Evolutionary conservation across 2,888 invertebrate genomes (phyloP).

Genomic region (Dynastes tityus): DNA sequence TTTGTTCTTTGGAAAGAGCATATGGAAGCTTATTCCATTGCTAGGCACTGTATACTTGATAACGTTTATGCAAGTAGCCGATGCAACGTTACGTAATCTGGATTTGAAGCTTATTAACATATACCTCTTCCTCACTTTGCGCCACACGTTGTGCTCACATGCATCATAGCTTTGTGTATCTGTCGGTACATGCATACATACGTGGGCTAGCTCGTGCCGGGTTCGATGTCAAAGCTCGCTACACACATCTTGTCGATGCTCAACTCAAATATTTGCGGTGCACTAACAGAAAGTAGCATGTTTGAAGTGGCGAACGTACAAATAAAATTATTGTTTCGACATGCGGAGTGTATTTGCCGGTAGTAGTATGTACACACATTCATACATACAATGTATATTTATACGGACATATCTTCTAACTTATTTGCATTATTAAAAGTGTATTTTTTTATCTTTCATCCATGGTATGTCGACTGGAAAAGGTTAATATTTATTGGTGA

Average conservation of each 20-base stretch:
- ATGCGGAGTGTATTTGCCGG: background rate
- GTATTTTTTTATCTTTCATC: background rate
- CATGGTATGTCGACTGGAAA: too few species aligned
- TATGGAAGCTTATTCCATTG: too few species aligned
- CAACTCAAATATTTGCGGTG: conserved; percentile 30
- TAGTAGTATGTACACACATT: conserved; percentile 2
- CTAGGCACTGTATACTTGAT: background rate
- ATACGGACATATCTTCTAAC: background rate
- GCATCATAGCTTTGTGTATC: background rate
- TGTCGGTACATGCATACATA: conserved; percentile 4
- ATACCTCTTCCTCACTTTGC: background rate
- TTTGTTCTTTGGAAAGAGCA: too few species aligned
- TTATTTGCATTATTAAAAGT: conserved; percentile 6
- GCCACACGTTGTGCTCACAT: background rate
- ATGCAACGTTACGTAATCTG: conserved; percentile 17
- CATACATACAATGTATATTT: background rate
- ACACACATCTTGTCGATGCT: background rate
- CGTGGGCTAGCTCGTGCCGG: conserved; percentile 3
- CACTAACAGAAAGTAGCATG: conserved; percentile 19
- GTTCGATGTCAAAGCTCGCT: conserved; percentile 12
- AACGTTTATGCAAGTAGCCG: conserved; percentile 4
- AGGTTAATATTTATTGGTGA: too few species aligned
- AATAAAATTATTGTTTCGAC: conserved; percentile 17
- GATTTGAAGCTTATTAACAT: background rate
- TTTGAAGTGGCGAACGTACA: conserved; percentile 7